Base-by-base conservation (phyloP, 2,888 invertebrate species). In the Lasius fuliginosus region DNA sequence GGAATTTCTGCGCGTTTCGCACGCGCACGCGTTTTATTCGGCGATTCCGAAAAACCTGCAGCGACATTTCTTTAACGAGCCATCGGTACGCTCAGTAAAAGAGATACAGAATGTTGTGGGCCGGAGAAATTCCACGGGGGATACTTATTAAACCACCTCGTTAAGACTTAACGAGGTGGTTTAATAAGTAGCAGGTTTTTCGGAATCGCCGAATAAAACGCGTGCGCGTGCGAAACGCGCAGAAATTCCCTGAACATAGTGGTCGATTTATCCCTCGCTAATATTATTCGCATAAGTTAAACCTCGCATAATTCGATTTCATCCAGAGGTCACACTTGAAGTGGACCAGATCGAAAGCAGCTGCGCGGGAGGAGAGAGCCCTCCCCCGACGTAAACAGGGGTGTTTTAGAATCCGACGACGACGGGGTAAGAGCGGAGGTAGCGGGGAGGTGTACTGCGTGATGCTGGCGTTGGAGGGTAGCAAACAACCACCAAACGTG, bases 331-430 rank as follows among this genome's bases (percentile, higher is more conserved):
- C 64, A 60, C 56, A 74, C 58, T 40, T 53, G 68, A 82, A 83
- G 82, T 83, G 86, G 89, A 87, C 86, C 87, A 56, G 90, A 91
- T 91, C 87, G 85, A 88, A 87, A 89, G 79, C 84, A 88, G 85
- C 85, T 88, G 89, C 86, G 88, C 86, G 87, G 88, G 81, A 75
- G 83, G 89, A 87, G 88, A 87, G 84, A 89, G 86, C 86, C 74
- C 84, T 33, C 64, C 68, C 46, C 4, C 18, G 5, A n/a, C 53
- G 86, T 92, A 91, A 92, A 92, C 89, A 90, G 23, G 68, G 92
- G 91, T 90, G 92, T 92, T 92, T 92, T 92, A 92, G 93, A 93
- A 91, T 93, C 88, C 89, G 83, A 90, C n/a, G 56, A 83, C 64
- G 77, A 23, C 23, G 65, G 85, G 86, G 84, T 30, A 27, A 60